These are phyloP conservation scores for Muraenolepis orangiensis DNA, from an alignment of 2,797 vertebrate species.

Conservation along the genomic window DNA sequence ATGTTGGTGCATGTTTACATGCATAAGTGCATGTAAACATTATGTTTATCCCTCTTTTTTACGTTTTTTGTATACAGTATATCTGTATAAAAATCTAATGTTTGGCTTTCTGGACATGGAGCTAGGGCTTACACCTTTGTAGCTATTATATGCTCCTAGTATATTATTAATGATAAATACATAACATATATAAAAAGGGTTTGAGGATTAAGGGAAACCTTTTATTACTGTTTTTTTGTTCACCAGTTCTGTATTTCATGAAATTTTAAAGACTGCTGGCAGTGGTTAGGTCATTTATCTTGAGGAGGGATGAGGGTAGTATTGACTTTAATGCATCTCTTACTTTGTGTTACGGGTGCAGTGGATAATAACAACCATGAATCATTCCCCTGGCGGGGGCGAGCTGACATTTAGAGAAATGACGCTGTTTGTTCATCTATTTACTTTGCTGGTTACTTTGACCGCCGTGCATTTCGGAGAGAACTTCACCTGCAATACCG, in stretches of 20 bases:
- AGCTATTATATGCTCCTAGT: too few relatives aligned
- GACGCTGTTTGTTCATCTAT: not conserved
- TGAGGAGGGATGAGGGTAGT: constrained; percentile 21
- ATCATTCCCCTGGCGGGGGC: constrained; percentile 19
- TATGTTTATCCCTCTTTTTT: too few relatives aligned
- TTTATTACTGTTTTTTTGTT: constrained; percentile 22
- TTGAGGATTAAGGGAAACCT: not conserved
- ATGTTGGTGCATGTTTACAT: too few relatives aligned
- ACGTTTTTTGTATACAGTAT: too few relatives aligned
- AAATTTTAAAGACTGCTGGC: constrained; percentile 19
- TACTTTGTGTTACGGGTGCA: constrained; percentile 30
- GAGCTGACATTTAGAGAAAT: not conserved
- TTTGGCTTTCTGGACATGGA: too few relatives aligned
- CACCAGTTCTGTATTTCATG: constrained; percentile 24
- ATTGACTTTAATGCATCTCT: constrained; percentile 36
- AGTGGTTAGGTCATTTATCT: constrained; percentile 36
- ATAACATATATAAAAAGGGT: too few relatives aligned
- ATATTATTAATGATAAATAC: too few relatives aligned
- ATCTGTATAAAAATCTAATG: too few relatives aligned
- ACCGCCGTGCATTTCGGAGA: constrained; percentile 1
- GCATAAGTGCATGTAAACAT: too few relatives aligned
- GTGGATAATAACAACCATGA: constrained; percentile 25
- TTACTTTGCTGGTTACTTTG: not conserved
- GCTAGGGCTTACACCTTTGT: too few relatives aligned
- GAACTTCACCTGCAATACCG: not conserved